Conservation (phyloP, 1,140 invertebrate species). For the Wasmannia auropunctata region DNA sequence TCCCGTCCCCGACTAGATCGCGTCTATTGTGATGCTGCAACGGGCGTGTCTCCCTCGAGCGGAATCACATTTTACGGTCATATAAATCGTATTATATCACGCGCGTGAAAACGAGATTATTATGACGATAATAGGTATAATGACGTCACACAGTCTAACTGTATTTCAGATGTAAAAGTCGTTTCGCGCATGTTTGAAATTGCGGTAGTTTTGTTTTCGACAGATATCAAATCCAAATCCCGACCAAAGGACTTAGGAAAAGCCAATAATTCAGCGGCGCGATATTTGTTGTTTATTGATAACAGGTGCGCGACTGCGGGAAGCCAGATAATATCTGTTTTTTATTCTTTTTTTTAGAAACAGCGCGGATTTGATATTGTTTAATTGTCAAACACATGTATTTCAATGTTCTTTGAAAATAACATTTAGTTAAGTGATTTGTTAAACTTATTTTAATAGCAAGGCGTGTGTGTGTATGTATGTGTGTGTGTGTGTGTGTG, state of each 20-base stretch:
- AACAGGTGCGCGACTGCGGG: neutral
- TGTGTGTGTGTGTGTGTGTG: neutral
- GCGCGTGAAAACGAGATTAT: slow-evolving; percentile 3
- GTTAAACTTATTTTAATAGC: neutral
- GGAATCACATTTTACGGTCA: slow-evolving; percentile 3
- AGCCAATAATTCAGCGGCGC: slow-evolving; percentile 23
- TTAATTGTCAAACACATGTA: slow-evolving; percentile 32
- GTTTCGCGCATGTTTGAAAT: neutral
- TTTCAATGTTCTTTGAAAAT: slow-evolving; percentile 9
- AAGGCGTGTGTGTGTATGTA: neutral
- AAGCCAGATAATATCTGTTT: slow-evolving; percentile 11
- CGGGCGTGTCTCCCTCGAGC: neutral
- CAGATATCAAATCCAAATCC: slow-evolving; percentile 25
- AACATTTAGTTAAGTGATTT: neutral
- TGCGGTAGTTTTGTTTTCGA: slow-evolving; percentile 36
- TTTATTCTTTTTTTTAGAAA: slow-evolving; percentile 6
- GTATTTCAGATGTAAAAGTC: slow-evolving; percentile 22
- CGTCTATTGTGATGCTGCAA: neutral
- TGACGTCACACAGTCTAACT: neutral
- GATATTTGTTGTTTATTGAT: slow-evolving; percentile 31
- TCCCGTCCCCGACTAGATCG: neutral
- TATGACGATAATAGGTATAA: neutral
- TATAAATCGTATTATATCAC: slow-evolving; percentile 4
- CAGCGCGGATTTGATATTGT: slow-evolving; percentile 3
- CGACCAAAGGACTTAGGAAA: slow-evolving; percentile 10